Base-by-base conservation (phyloP, 2,113 vertebrate genomes). In the Esox niger region DNA sequence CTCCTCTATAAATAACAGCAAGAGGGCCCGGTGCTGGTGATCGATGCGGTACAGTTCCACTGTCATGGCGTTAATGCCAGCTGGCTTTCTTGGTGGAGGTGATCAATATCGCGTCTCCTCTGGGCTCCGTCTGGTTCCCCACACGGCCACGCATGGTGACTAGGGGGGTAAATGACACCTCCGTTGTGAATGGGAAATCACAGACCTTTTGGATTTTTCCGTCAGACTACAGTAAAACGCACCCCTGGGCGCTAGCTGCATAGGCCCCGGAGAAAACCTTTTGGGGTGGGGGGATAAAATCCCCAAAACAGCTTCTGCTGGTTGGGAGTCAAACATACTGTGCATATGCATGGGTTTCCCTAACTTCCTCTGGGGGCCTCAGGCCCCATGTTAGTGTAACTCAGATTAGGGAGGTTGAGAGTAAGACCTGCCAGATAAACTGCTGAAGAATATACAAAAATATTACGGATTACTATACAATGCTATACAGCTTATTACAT, bases 21-120 rank as follows among this genome's bases (percentile, higher is more conserved):
- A 90, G 91, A 82, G 84, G 79, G 86, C 87, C 86, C 87, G 68
- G 80, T 87, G 79, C 89, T 88, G 84, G 75, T 84, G 87, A 93
- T 96, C 94, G 87, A 94, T 94, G 91, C 76, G 66, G 79, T 92
- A 91, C 90, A 95, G 94, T 95, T 95, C 94, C 90, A 93, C 92
- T 93, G 92, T 93, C 89, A 88, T 86, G 81, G 90, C 89, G 90
- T 90, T 91, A 92, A 92, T 91, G 91, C 90, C 89, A 89, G 87
- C 89, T 90, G 87, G 87, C 87, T 89, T 88, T 91, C 91, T 90
- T 87, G 89, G 83, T 83, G 76, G 79, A 65, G 89, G 58, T 69
- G 91, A 95, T 98, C 96, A 91, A 96, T 96, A 93, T 75, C 76
- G 29, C 83, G 84, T 84, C 82, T 88, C 88, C 84, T 86, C 79